Conservation (phyloP, 2,113 vertebrate genomes). For the Sylvietta virens region DNA sequence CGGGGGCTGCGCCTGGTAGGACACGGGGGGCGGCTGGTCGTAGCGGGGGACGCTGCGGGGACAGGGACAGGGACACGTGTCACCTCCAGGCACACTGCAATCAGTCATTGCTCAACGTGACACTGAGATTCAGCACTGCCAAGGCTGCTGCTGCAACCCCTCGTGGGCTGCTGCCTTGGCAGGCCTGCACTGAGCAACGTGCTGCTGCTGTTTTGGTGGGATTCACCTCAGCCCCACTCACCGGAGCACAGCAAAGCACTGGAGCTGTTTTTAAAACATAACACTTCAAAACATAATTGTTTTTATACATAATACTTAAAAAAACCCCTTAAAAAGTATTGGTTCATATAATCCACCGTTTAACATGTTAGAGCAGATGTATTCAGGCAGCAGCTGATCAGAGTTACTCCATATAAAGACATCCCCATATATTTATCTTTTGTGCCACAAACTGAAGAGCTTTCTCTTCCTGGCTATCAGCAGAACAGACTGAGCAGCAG, state of each 20-base stretch:
- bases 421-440: not conserved
- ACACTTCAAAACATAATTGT: too few relatives aligned
- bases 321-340: too few relatives aligned
- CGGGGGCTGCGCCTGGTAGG: constrained; percentile 85
- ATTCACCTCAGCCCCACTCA: not conserved
- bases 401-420: not conserved
- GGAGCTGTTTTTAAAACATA: not conserved
- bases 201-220: accelerated
- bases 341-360: not conserved
- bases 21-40: constrained; percentile 93
- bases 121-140: accelerated
- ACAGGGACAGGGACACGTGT: not conserved
- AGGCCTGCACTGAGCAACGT: not conserved
- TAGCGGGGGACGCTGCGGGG: constrained; percentile 88
- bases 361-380: accelerated
- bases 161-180: accelerated
- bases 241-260: not conserved
- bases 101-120: accelerated
- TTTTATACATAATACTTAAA: too few relatives aligned
- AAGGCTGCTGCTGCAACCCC: not conserved
- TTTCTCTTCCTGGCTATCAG: not conserved
- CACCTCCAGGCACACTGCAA: not conserved
- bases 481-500: not conserved
- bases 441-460: not conserved
- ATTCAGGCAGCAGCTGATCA: not conserved